A percentile compares a stretch with the other conserved stretches of the same genome.
These are phyloP conservation scores for Sinocyclocheilus grahami DNA, from an alignment of 2,113 vertebrate genomes.

Conservation along the genomic window DNA sequence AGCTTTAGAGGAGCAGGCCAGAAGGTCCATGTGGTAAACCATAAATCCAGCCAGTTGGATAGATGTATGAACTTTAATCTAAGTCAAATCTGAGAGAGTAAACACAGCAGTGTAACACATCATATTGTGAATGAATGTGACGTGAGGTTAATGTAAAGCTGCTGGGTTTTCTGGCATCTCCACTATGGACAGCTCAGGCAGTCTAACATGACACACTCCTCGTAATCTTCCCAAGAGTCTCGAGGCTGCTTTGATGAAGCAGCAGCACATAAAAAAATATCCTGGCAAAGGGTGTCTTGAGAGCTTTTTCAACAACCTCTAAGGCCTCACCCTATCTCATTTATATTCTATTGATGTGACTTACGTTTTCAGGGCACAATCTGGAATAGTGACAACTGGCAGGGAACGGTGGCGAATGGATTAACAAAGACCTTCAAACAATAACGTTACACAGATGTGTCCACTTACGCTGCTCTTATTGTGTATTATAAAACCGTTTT, in stretches of 20 bases:
- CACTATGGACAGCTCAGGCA: slow-evolving; percentile 12
- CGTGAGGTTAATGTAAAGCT: slow-evolving; percentile 21
- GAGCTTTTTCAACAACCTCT: slow-evolving; percentile 32
- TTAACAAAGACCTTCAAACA: slow-evolving; percentile 35
- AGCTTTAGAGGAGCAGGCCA: background rate
- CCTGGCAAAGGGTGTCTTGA: slow-evolving; percentile 19
- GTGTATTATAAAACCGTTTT: background rate
- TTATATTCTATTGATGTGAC: slow-evolving; percentile 31
- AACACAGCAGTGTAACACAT: slow-evolving; percentile 4
- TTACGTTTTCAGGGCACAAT: slow-evolving; percentile 20
- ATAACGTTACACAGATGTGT: slow-evolving; percentile 14
- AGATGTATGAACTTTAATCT: background rate
- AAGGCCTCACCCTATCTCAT: slow-evolving; percentile 24
- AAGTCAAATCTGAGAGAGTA: background rate
- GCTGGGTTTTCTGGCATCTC: background rate
- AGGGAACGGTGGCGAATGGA: background rate
- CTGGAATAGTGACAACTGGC: slow-evolving; percentile 36
- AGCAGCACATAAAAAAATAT: background rate
- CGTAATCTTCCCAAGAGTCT: slow-evolving; percentile 1
- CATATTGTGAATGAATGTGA: slow-evolving; percentile 20
- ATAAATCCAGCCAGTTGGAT: slow-evolving; percentile 1
- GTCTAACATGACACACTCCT: slow-evolving; percentile 15
- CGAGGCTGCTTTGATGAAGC: slow-evolving; percentile 22
- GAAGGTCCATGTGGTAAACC: slow-evolving; percentile 4
- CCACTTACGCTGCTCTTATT: background rate